phyloP scores from a whole-genome alignment of 2,888 invertebrate genomes.

The Corythucha ciliata region DNA sequence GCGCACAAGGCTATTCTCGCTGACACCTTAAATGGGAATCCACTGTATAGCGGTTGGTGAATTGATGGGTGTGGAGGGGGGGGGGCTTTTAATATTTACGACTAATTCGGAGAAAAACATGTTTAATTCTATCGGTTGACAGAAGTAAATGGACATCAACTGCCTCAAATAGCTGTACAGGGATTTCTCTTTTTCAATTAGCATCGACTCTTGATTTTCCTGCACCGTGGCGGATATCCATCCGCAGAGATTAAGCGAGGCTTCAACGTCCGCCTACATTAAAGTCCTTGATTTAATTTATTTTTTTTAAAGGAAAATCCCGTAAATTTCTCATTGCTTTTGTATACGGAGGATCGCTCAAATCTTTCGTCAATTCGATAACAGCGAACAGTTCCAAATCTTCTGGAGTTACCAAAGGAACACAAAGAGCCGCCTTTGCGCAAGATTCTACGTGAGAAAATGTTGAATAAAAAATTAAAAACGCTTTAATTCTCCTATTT shows the following conservation, averaged over 20 bases:
- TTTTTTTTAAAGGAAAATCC: too few species aligned
- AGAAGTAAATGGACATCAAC: slow-evolving; percentile 19
- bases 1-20: slow-evolving; percentile 20
- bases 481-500: too few species aligned
- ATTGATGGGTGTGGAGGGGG: too few species aligned
- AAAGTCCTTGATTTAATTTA: too few species aligned
- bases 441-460: too few species aligned
- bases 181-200: slow-evolving; percentile 13
- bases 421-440: slow-evolving; percentile 16
- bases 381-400: slow-evolving; percentile 20
- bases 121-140: slow-evolving; percentile 20
- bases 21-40: too few species aligned
- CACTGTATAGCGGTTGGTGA: too few species aligned
- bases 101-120: slow-evolving; percentile 21
- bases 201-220: slow-evolving; percentile 19
- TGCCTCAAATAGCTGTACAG: slow-evolving; percentile 21
- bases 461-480: too few species aligned
- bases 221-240: slow-evolving; percentile 16
- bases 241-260: slow-evolving; percentile 13
- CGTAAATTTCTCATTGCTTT: too few species aligned
- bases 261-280: slow-evolving; percentile 7
- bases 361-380: slow-evolving; percentile 16
- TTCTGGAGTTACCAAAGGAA: slow-evolving; percentile 18
- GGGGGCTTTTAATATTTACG: too few species aligned
- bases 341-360: slow-evolving; percentile 14